phyloP scores from a whole-genome alignment of 2,113 vertebrate genomes.

The Pantherophis guttatus region DNA sequence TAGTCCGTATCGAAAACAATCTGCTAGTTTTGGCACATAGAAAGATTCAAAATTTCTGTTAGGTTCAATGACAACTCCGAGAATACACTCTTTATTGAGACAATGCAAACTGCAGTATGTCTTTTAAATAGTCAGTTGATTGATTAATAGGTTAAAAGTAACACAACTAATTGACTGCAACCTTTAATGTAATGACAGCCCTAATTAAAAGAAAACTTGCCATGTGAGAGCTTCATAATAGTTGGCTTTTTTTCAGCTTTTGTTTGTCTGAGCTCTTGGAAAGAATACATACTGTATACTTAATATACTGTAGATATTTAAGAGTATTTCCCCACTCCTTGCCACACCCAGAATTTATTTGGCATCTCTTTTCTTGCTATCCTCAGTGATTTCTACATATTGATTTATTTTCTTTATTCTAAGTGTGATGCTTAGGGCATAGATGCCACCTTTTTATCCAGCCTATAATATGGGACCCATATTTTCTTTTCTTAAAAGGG shows the following conservation, averaged over 20 bases:
- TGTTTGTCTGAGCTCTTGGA: conserved; percentile 18
- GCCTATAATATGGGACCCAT: not conserved
- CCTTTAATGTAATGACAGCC: conserved; percentile 7
- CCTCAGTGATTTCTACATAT: not conserved
- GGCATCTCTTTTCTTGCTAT: not conserved
- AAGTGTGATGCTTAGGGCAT: not conserved
- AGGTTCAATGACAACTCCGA: not conserved
- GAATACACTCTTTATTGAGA: not conserved
- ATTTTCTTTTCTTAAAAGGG: not conserved
- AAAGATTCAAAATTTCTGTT: not conserved
- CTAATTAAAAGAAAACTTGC: conserved; percentile 32
- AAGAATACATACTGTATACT: not conserved
- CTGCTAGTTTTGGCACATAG: not conserved
- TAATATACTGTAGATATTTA: not conserved
- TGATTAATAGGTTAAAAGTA: conserved; percentile 20
- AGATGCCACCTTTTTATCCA: not conserved
- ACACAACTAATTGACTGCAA: conserved; percentile 10
- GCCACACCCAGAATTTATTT: not conserved
- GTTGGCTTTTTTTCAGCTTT: conserved; percentile 28
- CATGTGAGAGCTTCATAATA: fast-evolving
- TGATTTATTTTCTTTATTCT: not conserved
- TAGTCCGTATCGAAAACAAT: not conserved
- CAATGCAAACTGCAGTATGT: not conserved
- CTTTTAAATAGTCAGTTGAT: not conserved
- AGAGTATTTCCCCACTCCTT: not conserved